Evolutionary conservation across 2,113 vertebrate species (phyloP).

Genomic region (Pollachius pollachius): DNA sequence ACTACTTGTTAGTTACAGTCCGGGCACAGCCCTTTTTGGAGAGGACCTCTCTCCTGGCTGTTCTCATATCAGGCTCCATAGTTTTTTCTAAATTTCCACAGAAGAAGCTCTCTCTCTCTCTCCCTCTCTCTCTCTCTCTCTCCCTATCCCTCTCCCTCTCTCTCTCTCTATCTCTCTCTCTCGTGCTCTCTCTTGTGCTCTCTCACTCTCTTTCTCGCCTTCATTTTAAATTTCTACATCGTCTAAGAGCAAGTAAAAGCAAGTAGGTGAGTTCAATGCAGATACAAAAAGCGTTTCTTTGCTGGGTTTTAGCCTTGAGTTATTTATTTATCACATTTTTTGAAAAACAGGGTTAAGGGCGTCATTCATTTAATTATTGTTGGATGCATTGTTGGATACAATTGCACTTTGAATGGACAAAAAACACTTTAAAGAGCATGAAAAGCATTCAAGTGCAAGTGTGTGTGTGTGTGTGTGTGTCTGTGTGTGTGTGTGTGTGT

Average conservation of each 20-base stretch:
- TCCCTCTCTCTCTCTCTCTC: conserved; percentile 11
- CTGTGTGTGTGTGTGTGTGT: not conserved
- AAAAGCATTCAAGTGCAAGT: conserved; percentile 4
- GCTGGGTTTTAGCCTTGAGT: not conserved
- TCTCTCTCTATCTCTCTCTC: conserved; percentile 26
- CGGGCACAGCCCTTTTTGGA: conserved; percentile 60
- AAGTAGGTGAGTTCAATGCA: conserved; percentile 48
- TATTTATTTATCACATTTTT: not conserved
- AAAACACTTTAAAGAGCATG: conserved; percentile 3
- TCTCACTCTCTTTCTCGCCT: conserved; percentile 13
- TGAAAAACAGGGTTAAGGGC: not conserved
- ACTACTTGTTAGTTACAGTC: conserved; percentile 56
- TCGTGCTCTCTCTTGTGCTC: not conserved
- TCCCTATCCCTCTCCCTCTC: not conserved
- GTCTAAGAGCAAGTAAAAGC: conserved; percentile 26
- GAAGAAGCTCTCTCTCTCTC: conserved; percentile 30
- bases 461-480: not conserved
- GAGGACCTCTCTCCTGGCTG: conserved; percentile 53
- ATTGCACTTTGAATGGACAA: not conserved
- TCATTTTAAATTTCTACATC: not conserved
- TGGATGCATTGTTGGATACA: not conserved
- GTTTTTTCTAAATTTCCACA: conserved; percentile 55
- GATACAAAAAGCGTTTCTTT: not conserved
- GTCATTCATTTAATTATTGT: not conserved
- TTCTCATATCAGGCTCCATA: conserved; percentile 54